These are phyloP conservation scores for Erebia ligea DNA, from an alignment of 2,888 invertebrate genomes.

Conservation along the genomic window DNA sequence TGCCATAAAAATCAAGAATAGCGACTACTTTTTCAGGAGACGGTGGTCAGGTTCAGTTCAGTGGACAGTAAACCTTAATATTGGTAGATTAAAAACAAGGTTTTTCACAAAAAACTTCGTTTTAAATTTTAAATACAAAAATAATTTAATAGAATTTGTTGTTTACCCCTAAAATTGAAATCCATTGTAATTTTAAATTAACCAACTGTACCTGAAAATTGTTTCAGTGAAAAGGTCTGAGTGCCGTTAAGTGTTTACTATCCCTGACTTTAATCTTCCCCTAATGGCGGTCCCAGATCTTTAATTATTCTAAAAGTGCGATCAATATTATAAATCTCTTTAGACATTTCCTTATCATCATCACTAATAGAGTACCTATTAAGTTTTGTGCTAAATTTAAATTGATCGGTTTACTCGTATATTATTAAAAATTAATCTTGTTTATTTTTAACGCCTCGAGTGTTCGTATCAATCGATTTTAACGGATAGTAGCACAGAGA, in stretches of 20 bases:
- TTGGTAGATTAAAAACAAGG: too few relatives aligned
- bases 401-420: too few relatives aligned
- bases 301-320: conserved; percentile 8
- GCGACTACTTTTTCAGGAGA: too few relatives aligned
- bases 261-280: conserved; percentile 65
- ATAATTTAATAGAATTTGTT: neutral
- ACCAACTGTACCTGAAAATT: conserved; percentile 17
- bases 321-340: conserved; percentile 13
- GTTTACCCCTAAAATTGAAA: neutral
- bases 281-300: conserved; percentile 60
- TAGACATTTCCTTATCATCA: neutral
- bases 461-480: too few relatives aligned
- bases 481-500: too few relatives aligned
- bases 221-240: conserved; percentile 30
- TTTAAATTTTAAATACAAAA: neutral
- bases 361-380: neutral
- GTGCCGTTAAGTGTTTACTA: conserved; percentile 45
- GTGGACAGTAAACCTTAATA: neutral
- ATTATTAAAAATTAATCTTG: too few relatives aligned
- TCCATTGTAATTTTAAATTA: conserved; percentile 3
- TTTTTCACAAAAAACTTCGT: neutral
- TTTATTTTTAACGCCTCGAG: too few relatives aligned
- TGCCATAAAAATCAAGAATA: too few relatives aligned
- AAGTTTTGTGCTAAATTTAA: neutral
- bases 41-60: neutral